These are phyloP conservation scores for Myiopsitta monachus DNA, from an alignment of 2,113 vertebrate species.

Conservation along the genomic window DNA sequence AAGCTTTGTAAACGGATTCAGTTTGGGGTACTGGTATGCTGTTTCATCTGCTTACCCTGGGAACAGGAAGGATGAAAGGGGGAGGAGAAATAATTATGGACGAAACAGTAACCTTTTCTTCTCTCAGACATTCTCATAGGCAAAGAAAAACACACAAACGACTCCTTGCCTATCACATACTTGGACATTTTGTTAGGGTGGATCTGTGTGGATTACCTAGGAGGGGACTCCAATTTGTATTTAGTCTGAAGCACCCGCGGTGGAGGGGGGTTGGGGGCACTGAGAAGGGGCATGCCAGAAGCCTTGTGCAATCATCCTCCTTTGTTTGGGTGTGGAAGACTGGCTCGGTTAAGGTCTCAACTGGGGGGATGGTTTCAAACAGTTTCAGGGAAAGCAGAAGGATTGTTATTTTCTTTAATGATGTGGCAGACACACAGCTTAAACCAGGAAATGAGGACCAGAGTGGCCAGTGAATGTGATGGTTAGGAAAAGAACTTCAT, in stretches of 20 bases:
- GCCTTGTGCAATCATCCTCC: neutral
- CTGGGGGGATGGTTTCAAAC: constrained; percentile 17
- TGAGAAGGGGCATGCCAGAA: neutral
- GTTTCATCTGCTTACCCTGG: constrained; percentile 11
- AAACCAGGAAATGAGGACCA: constrained; percentile 29
- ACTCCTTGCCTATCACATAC: constrained; percentile 35
- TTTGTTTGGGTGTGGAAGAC: constrained; percentile 62
- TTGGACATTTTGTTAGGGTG: constrained; percentile 62
- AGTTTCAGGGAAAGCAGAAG: constrained; percentile 5
- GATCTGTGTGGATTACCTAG: constrained; percentile 56
- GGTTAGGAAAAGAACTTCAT: neutral
- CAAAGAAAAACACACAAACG: constrained; percentile 48
- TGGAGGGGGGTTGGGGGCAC: neutral
- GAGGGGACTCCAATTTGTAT: constrained; percentile 60
- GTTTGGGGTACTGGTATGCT: neutral
- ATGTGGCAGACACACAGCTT: constrained; percentile 17
- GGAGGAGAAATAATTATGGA: constrained; percentile 32
- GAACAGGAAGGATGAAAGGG: constrained; percentile 1
- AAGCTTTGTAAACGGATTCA: constrained; percentile 38
- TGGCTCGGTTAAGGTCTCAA: neutral
- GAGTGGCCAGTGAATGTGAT: neutral
- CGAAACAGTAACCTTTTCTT: constrained; percentile 64
- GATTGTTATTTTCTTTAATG: constrained; percentile 47
- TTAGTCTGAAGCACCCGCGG: constrained; percentile 56
- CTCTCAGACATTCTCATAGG: constrained; percentile 28